Evolutionary conservation across 2,113 vertebrate genomes (phyloP).

Genomic region (Synchiropus splendidus): DNA sequence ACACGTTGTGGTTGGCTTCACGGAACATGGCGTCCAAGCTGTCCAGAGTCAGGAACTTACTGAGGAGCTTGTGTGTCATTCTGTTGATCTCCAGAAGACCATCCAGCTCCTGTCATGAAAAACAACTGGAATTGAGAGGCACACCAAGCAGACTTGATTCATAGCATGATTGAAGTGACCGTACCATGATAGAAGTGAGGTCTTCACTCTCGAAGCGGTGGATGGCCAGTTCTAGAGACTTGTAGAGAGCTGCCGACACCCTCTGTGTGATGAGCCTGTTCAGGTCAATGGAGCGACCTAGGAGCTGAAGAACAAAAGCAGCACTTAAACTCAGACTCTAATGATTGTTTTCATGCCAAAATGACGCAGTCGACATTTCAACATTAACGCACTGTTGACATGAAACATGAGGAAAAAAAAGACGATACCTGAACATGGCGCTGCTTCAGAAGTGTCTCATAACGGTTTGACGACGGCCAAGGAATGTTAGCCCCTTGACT

Average conservation of each 20-base stretch:
- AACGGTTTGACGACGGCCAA: constrained; percentile 92
- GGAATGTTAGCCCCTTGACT: constrained; percentile 97
- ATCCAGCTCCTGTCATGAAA: constrained; percentile 78
- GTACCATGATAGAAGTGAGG: constrained; percentile 93
- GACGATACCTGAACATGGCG: constrained; percentile 87
- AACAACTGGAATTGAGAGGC: not conserved
- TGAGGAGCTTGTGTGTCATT: constrained; percentile 89
- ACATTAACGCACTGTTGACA: not conserved
- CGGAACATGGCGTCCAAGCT: constrained; percentile 98
- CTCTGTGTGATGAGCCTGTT: constrained; percentile 97
- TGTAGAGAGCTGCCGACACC: constrained; percentile 93
- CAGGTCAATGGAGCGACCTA: constrained; percentile 96
- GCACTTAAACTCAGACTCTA: no score
- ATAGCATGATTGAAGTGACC: not conserved
- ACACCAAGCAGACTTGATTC: not conserved
- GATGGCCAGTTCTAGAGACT: constrained; percentile 93
- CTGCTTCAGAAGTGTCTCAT: constrained; percentile 94
- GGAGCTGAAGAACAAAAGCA: constrained; percentile 63
- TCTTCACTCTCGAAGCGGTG: constrained; percentile 98
- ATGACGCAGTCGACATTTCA: not conserved
- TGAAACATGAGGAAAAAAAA: not conserved
- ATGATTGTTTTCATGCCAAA: no score
- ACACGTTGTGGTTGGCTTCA: constrained; percentile 97
- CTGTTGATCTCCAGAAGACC: constrained; percentile 94
- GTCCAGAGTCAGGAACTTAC: constrained; percentile 94